These are phyloP conservation scores for Pelecanus crispus DNA, from an alignment of 2,113 vertebrate species.

Conservation along the genomic window DNA sequence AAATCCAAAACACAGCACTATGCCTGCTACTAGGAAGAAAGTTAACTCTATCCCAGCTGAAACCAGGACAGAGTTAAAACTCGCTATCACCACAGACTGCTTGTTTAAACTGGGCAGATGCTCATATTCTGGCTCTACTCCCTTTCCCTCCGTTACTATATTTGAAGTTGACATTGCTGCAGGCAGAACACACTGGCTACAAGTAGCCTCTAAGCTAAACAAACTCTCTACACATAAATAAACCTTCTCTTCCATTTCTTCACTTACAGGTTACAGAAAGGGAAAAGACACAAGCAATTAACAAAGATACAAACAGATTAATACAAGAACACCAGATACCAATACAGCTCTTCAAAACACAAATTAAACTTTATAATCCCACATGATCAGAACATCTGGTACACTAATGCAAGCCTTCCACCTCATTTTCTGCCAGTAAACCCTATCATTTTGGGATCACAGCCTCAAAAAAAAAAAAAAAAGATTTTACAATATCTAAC, in stretches of 20 bases:
- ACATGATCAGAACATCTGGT: not conserved
- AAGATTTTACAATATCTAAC: not conserved
- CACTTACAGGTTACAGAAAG: not conserved
- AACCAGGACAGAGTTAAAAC: too few species aligned
- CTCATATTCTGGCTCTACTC: not conserved
- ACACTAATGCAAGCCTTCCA: not conserved
- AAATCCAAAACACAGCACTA: too few species aligned
- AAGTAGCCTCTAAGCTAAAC: slow-evolving; percentile 14
- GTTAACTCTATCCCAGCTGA: too few species aligned
- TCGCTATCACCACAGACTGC: not conserved
- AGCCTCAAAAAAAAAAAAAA: not conserved
- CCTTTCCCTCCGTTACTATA: not conserved
- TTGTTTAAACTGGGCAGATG: not conserved
- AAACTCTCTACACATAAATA: not conserved
- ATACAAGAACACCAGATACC: not conserved
- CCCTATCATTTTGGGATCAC: not conserved
- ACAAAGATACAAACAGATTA: not conserved
- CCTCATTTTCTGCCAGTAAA: not conserved
- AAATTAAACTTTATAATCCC: not conserved
- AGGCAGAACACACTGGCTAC: not conserved
- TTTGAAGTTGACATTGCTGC: not conserved
- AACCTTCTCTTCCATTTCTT: not conserved
- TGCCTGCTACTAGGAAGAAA: too few species aligned
- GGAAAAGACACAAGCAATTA: not conserved
- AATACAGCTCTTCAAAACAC: not conserved